Evolutionary conservation across 1,140 invertebrate genomes (phyloP), one percentile per base, ranked within the genome.

Genomic region (Pogonomyrmex barbatus): DNA sequence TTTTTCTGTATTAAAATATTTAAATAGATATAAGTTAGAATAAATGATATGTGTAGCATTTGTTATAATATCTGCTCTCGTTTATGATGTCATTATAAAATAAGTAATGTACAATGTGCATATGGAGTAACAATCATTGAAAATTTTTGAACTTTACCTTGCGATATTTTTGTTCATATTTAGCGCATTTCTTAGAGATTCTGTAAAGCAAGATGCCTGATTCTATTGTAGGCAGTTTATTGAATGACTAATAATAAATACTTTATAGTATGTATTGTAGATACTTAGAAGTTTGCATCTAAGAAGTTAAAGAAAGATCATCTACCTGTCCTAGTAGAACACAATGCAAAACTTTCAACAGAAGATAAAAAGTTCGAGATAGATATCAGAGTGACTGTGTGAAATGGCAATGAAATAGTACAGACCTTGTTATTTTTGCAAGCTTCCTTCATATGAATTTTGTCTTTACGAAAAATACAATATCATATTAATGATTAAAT

Each of bases 321-420:
- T 89, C 89, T 91, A 91, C 82, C 50, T 60, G 68, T 89, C 87
- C 90, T 91, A 91, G 62, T 76, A 73, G 67, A 89, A 90, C 90
- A 91, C 90, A 90, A 91, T 91, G 90, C 90, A 89, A 81, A 86
- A 91, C 65, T 77, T 89, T 87, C 17, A 88, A 91, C 76, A 62
- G 56, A 91, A 82, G 68, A 33, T 88, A 84, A 89, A 54, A 70
- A 89, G 50, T 87, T 87, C 30, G 75, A 90, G 68, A 90, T 76
- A 85, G 75, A 89, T 54, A 87, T 90, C 73, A 92, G 78, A 90
- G 88, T 91, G 90, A 93, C 56, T 77, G 87, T 92, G 88, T 92
- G 89, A 91, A 91, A 54, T 91, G 92, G 86, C 76, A 92, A 90
- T 92, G 91, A 93, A 91, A 85, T 88, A 93, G 92, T 93, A 93